These are phyloP conservation scores for Alfaro cultratus DNA, from an alignment of 2,797 vertebrate species.

Conservation along the genomic window DNA sequence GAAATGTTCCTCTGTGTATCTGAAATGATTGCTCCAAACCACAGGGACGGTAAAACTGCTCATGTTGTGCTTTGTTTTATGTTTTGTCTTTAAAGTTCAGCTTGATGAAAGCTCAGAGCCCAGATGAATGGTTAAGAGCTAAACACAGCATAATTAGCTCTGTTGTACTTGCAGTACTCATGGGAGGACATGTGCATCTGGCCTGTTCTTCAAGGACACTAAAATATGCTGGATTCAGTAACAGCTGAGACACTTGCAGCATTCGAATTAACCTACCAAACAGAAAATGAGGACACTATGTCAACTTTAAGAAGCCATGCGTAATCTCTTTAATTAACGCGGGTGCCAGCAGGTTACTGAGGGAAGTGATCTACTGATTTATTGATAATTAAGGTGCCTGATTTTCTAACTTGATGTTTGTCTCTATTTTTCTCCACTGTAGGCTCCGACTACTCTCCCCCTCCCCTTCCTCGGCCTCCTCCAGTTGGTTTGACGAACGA, in stretches of 20 bases:
- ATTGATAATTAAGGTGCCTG: constrained; percentile 5
- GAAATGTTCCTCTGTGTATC: neutral
- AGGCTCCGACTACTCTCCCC: constrained; percentile 94
- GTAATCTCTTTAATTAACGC: constrained; percentile 23
- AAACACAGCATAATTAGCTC: constrained; percentile 31
- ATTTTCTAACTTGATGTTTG: constrained; percentile 27
- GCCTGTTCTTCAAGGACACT: constrained; percentile 27
- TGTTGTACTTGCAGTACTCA: constrained; percentile 45
- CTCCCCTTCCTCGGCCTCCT: constrained; percentile 83
- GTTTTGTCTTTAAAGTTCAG: neutral
- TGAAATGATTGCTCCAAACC: neutral
- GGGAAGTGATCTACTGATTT: constrained; percentile 10
- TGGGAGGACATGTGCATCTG: constrained; percentile 40
- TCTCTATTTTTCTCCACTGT: constrained; percentile 27
- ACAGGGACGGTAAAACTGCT: neutral
- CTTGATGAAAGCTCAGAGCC: neutral
- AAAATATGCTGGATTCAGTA: constrained; percentile 34
- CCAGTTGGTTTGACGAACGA: constrained; percentile 84
- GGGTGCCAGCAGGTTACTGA: constrained; percentile 9
- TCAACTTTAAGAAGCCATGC: constrained; percentile 6
- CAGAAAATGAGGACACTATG: constrained; percentile 22
- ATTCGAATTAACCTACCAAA: constrained; percentile 33
- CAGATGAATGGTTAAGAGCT: constrained; percentile 4
- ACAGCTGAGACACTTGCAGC: constrained; percentile 38
- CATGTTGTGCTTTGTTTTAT: neutral